Conservation (phyloP, 1,140 invertebrate genomes). For the Gerris buenoi region DNA sequence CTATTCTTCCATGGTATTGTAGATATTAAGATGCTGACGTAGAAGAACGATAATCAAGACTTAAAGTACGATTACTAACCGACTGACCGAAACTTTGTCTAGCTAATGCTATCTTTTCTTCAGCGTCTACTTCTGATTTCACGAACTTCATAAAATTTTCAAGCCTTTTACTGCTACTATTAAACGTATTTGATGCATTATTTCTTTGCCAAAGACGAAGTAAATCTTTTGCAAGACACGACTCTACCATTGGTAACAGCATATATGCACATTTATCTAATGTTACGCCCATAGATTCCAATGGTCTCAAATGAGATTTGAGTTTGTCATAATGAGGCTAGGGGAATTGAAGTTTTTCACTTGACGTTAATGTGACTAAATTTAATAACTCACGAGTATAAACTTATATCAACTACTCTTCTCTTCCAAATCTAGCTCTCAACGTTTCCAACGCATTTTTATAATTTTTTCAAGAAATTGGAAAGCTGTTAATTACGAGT, state of each 20-base stretch:
- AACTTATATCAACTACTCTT: background rate
- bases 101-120: conserved; percentile 1
- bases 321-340: background rate
- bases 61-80: background rate
- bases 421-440: background rate
- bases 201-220: background rate
- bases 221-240: background rate
- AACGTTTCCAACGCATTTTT: background rate
- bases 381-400: background rate
- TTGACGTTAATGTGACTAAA: background rate
- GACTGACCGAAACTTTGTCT: background rate
- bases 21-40: background rate
- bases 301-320: background rate
- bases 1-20: background rate
- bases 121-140: background rate
- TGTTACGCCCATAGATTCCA: background rate
- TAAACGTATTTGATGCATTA: background rate
- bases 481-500: background rate
- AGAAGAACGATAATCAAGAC: background rate
- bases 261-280: background rate
- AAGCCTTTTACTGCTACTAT: background rate
- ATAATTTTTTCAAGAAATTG: background rate
- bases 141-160: background rate
- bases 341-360: background rate
- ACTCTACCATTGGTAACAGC: background rate